Base-by-base conservation (phyloP, 2,888 invertebrate genomes). In the Scaptomyza flava region DNA sequence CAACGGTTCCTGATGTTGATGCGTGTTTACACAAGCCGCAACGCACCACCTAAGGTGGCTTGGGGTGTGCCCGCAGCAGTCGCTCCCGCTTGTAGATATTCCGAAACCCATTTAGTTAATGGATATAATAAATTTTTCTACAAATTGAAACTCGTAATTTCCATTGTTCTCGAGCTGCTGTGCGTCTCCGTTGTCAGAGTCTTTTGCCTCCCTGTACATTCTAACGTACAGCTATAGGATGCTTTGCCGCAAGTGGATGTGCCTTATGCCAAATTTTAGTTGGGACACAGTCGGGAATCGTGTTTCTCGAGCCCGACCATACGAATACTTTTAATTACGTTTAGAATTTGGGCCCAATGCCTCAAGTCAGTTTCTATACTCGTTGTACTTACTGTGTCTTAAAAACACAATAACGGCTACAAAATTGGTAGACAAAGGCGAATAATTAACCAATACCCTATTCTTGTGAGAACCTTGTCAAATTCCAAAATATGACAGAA, bases 51-150 rank as follows among this genome's bases (percentile, higher is more conserved):
- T 66, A 69, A 69, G 54, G 48, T 66, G 66, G 41, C 14, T 14
- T 45, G 14, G 12, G 30, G 14, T 43, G 67, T 33, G 34, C 50
- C 51, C 23, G 34, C 65, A 27, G 12, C 20, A 54, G 45, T 59
- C 27, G 56, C 52, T 65, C 36, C 61, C 20, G 57, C 62, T 60
- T 63, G 67, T 71, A 83, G 77, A 81, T 82, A 85, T 85, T 84
- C 84, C 72, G 85, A 89, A 90, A 89, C 86, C 90, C 90, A 91
- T 92, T 91, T 91, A 86, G 87, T 90, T 92, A 91, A 91, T 92
- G 92, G 91, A 89, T 89, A 90, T 90, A 91, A 92, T 91, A 91
- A 91, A 92, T 91, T 91, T 91, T 82, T 84, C 83, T 88, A 89
- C 85, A 91, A 91, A 91, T 91, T 91, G 90, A 90, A 91, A 91